Base-by-base conservation (phyloP, 2,888 invertebrate genomes). In the Branchellion lobata region DNA sequence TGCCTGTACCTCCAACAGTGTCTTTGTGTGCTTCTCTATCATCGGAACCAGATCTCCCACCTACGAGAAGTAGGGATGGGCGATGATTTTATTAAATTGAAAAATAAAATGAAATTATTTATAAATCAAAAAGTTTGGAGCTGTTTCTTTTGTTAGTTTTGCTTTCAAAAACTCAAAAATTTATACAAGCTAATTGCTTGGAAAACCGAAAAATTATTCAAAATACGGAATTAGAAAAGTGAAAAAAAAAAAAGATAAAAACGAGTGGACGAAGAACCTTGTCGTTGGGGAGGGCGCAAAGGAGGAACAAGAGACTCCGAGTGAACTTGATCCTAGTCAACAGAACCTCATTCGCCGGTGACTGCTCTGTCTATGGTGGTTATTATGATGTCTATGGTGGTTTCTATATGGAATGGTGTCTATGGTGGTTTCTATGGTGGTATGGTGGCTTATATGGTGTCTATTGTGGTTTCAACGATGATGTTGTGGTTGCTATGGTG, bases 191-290 rank as follows among this genome's bases (percentile, higher is more conserved):
- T 29, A 31, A n/a, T 71, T 27, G 8, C 14, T 65, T 27, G 24
- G n/a, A 29, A 29, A 27, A 29, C 11, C 11, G 31, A 71, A 71
- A 31, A 71, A 72, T 33, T 72, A 14, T 18, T n/a, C n/a, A n/a
- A n/a, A n/a, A n/a, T n/a, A n/a, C n/a, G n/a, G n/a, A n/a, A n/a
- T n/a, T n/a, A n/a, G 84, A 3, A 82, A 83, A 72, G 34, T 72
- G n/a, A n/a, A n/a, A n/a, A 74, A 31, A 77, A 0, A 18, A 80
- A 79, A 21, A 11, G 21, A 61, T 61, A 14, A 29, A 77, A 69
- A 31, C 3, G 21, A 71, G 3, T 8, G 5, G 71, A n/a, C n/a
- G n/a, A n/a, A n/a, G n/a, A 5, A 57, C 61, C 61, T 57, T 57
- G 3, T 57, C 61, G 21, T n/a, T 24, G 21, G 61, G 61, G 3